phyloP scores from a whole-genome alignment of 2,113 vertebrate species.

The Argyrosomus japonicus region DNA sequence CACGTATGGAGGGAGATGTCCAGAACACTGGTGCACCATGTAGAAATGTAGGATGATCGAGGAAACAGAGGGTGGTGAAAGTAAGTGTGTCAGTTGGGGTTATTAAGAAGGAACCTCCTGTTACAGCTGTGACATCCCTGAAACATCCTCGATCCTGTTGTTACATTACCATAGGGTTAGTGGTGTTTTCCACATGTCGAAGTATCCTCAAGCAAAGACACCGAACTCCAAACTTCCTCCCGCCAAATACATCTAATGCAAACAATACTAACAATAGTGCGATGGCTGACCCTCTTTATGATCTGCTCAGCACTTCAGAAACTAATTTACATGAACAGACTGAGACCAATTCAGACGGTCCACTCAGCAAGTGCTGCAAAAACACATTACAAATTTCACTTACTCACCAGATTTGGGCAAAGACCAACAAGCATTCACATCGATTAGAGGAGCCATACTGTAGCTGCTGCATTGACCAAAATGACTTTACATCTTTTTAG shows the following conservation, averaged over 20 bases:
- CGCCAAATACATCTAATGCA: neutral
- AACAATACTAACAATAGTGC: neutral
- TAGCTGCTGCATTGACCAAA: neutral
- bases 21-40: neutral
- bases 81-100: neutral
- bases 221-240: neutral
- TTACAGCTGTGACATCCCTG: neutral
- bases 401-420: neutral
- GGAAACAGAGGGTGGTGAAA: conserved; percentile 12
- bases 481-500: neutral
- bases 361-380: neutral
- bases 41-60: neutral
- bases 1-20: conserved; percentile 29
- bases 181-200: neutral
- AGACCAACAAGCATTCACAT: neutral
- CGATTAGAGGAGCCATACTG: neutral
- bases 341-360: neutral
- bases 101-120: neutral
- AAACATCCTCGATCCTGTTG: neutral
- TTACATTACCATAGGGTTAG: neutral
- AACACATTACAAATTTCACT: neutral
- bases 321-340: neutral
- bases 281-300: neutral
- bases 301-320: neutral
- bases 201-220: neutral